Evolutionary conservation across 2,113 vertebrate species (phyloP).

Genomic region (Bufo gargarizans): DNA sequence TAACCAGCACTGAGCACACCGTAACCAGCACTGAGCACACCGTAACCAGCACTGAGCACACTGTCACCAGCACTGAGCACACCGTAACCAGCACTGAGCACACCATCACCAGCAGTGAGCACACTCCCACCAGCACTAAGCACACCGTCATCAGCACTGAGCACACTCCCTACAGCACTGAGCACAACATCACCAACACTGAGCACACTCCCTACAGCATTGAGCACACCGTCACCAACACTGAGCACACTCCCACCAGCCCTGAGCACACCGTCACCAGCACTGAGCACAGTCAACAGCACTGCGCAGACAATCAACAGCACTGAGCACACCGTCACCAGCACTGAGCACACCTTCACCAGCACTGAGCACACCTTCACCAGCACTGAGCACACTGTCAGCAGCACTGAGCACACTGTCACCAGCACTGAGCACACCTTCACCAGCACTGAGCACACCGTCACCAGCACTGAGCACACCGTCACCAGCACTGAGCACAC

Average conservation of each 20-base stretch:
- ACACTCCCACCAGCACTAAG: not conserved
- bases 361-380: not conserved
- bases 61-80: no score
- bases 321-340: not conserved
- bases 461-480: not conserved
- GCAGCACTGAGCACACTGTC: not conserved
- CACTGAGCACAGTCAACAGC: not conserved
- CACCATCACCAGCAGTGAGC: not conserved
- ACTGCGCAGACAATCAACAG: not conserved
- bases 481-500: not conserved
- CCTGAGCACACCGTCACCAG: no score
- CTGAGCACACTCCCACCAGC: not conserved
- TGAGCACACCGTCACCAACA: not conserved
- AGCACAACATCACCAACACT: not conserved
- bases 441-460: not conserved
- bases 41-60: not conserved
- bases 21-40: not conserved
- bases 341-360: not conserved
- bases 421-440: not conserved
- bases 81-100: not conserved
- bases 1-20: not conserved
- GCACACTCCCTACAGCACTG: not conserved
- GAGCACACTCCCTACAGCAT: not conserved
- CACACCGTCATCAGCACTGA: not conserved
- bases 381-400: no score